Conservation (phyloP, 2,113 vertebrate genomes). For the Columba janthina region DNA sequence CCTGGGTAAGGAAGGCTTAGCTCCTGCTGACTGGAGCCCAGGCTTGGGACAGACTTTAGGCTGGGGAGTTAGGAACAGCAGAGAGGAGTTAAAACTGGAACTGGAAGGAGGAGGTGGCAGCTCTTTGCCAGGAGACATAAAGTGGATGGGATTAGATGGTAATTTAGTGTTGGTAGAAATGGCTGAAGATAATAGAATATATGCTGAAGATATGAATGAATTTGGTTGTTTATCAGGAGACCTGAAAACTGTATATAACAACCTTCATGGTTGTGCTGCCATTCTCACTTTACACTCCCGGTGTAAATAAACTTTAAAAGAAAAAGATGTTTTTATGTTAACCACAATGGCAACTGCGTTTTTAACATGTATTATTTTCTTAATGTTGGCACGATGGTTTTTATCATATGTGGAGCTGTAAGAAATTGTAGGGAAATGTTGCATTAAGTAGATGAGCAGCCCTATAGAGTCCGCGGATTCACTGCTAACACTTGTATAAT, state of each 20-base stretch:
- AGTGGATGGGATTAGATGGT: not conserved
- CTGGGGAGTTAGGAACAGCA: not conserved
- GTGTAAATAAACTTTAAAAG: not conserved
- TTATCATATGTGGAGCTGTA: not conserved
- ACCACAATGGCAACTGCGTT: not conserved
- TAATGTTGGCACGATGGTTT: not conserved
- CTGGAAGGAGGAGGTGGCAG: not conserved
- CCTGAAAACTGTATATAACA: not conserved
- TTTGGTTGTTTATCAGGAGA: not conserved
- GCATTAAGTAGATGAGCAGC: constrained; percentile 8
- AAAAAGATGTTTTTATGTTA: not conserved
- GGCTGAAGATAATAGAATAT: not conserved
- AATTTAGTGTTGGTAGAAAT: not conserved
- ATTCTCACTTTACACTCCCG: not conserved
- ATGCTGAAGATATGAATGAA: not conserved
- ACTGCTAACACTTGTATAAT: constrained; percentile 22
- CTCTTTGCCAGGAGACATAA: not conserved
- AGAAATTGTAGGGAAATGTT: not conserved
- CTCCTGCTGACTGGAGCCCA: not conserved
- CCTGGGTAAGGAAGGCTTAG: fast-evolving
- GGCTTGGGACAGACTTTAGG: not conserved
- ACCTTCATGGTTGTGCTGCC: not conserved
- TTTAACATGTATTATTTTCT: not conserved
- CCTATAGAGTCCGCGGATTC: not conserved
- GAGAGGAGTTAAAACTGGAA: not conserved